Conservation (phyloP, 2,797 vertebrate species). For the Leucoraja ocellata region DNA sequence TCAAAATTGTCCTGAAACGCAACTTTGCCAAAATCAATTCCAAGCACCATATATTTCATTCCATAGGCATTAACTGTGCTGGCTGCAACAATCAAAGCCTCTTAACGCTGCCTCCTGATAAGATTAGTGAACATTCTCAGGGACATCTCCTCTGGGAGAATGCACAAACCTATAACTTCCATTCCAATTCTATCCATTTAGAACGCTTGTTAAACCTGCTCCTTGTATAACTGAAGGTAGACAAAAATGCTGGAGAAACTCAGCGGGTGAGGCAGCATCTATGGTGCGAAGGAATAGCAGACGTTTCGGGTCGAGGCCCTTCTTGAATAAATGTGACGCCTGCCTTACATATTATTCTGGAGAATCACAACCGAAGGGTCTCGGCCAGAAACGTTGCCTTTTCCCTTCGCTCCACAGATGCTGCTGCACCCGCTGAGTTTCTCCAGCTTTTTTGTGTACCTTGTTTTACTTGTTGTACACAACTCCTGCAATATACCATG, state of each 20-base stretch:
- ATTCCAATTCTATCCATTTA: not conserved
- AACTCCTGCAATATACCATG: not conserved
- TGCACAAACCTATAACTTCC: not conserved
- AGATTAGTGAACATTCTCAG: not conserved
- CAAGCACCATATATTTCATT: not conserved
- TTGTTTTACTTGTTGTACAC: not conserved
- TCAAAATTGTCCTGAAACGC: constrained; percentile 18
- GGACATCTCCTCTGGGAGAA: not conserved
- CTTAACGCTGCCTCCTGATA: constrained; percentile 11
- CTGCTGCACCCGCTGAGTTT: too few species aligned
- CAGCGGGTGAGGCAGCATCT: too few species aligned
- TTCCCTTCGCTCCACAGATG: too few species aligned
- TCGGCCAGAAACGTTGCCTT: too few species aligned
- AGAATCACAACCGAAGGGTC: not conserved
- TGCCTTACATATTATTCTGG: too few species aligned
- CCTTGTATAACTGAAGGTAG: not conserved
- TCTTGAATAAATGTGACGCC: not conserved
- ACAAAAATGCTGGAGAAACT: too few species aligned
- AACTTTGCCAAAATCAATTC: constrained; percentile 7
- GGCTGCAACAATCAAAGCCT: not conserved
- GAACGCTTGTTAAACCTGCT: not conserved
- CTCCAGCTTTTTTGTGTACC: too few species aligned
- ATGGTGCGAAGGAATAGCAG: too few species aligned
- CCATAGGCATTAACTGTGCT: not conserved
- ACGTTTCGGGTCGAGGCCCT: not conserved